A percentile compares a stretch with the other conserved stretches of the same genome.
phyloP scores from a whole-genome alignment of 2,888 invertebrate genomes.

The Synergus umbraculus region DNA sequence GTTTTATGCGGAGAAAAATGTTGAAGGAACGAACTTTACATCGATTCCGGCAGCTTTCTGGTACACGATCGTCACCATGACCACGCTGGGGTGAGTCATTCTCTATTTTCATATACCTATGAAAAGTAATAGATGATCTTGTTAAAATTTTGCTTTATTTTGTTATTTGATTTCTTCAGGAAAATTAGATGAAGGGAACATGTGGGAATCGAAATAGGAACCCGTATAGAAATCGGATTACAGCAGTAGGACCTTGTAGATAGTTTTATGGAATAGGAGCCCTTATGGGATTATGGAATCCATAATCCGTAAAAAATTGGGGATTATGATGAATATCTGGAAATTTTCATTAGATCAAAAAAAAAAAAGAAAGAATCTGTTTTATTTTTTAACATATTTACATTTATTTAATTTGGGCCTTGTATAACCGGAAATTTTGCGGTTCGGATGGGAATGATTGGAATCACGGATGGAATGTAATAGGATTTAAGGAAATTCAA shows the following conservation, averaged over 20 bases:
- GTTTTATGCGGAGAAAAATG: constrained; percentile 99
- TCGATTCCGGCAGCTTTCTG: constrained; percentile 99
- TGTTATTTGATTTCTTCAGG: neutral
- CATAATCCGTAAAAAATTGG: neutral
- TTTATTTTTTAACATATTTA: neutral
- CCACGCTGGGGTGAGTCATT: constrained; percentile 95
- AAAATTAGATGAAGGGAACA: neutral
- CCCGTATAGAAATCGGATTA: neutral
- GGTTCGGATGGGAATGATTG: neutral
- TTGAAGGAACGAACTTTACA: constrained; percentile 97
- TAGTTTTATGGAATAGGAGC: neutral
- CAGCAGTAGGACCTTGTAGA: neutral
- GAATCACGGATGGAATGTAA: neutral
- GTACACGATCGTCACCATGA: constrained; percentile 99
- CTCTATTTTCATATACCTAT: constrained; percentile 43
- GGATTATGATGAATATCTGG: neutral
- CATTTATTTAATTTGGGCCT: neutral
- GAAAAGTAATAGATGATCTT: neutral
- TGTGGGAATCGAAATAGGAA: neutral
- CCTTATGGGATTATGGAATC: constrained; percentile 4
- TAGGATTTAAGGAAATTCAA: constrained; percentile 7
- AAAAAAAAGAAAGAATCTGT: neutral
- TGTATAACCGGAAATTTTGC: neutral
- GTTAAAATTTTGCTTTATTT: neutral
- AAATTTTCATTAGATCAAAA: neutral